Evolutionary conservation across 2,113 vertebrate genomes (phyloP).

Genomic region (Malurus elegans): DNA sequence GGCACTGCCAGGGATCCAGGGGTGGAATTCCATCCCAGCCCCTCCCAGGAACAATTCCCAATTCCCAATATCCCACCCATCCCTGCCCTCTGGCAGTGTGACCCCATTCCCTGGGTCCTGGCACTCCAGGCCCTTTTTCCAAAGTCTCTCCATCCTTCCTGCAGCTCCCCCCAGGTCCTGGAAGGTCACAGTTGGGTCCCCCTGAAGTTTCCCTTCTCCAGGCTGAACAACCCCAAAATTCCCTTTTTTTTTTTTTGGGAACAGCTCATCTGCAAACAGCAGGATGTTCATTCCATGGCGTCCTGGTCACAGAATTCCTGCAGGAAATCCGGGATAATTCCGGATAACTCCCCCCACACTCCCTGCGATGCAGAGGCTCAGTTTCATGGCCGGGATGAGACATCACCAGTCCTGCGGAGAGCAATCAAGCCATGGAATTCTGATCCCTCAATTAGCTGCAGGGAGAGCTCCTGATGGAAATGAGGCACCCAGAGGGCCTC

Average conservation of each 20-base stretch:
- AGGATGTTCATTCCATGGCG: fast-evolving
- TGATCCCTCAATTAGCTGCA: background rate
- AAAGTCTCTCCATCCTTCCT: background rate
- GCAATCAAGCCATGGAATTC: background rate
- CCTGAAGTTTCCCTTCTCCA: background rate
- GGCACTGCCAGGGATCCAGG: background rate
- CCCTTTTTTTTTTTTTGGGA: too few species aligned
- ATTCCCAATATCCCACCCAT: background rate
- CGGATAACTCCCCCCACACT: background rate
- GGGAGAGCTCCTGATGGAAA: background rate
- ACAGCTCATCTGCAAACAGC: fast-evolving
- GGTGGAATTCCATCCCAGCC: background rate
- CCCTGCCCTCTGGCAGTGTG: background rate
- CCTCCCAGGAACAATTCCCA: background rate
- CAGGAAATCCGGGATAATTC: background rate
- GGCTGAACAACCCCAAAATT: background rate
- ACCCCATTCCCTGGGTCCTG: background rate
- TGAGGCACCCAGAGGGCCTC: background rate
- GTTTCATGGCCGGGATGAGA: background rate
- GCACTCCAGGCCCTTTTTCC: background rate
- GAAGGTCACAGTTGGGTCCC: fast-evolving
- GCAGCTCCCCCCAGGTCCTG: background rate
- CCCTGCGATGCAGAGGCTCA: background rate
- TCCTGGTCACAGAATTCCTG: fast-evolving
- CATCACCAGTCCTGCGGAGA: background rate